Evolutionary conservation across 2,797 vertebrate genomes (phyloP).

Genomic region (Pipistrellus pygmaeus): DNA sequence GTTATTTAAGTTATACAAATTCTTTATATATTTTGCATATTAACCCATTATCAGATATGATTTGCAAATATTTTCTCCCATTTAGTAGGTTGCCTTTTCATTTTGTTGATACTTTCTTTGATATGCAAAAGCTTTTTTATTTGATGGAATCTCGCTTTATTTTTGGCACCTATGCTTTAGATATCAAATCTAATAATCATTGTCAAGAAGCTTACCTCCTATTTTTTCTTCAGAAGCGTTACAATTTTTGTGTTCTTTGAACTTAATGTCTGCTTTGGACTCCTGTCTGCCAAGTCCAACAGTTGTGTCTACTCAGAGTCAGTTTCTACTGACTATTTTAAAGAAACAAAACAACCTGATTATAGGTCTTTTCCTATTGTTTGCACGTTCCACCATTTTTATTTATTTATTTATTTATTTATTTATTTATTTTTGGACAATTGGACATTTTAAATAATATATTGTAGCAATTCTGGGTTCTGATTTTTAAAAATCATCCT

Average conservation of each 20-base stretch:
- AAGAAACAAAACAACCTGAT: background rate
- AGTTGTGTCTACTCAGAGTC: background rate
- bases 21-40: slow-evolving; percentile 26
- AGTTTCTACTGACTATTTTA: background rate
- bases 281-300: slow-evolving; percentile 21
- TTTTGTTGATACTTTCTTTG: slow-evolving; percentile 3
- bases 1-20: background rate
- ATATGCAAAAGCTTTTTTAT: slow-evolving; percentile 15
- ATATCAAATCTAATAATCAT: background rate
- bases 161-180: slow-evolving; percentile 15
- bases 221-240: background rate
- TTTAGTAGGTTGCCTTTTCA: background rate
- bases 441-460: background rate
- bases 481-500: background rate
- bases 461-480: slow-evolving; percentile 1
- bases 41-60: background rate
- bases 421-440: background rate
- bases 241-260: background rate
- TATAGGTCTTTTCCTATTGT: slow-evolving; percentile 1
- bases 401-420: no score
- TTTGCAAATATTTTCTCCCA: slow-evolving; percentile 4
- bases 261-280: slow-evolving; percentile 28
- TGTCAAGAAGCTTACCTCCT: background rate
- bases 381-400: background rate
- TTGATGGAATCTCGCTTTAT: background rate